Conservation (phyloP, 1,140 invertebrate species). For the Aphelinus atriplicis region DNA sequence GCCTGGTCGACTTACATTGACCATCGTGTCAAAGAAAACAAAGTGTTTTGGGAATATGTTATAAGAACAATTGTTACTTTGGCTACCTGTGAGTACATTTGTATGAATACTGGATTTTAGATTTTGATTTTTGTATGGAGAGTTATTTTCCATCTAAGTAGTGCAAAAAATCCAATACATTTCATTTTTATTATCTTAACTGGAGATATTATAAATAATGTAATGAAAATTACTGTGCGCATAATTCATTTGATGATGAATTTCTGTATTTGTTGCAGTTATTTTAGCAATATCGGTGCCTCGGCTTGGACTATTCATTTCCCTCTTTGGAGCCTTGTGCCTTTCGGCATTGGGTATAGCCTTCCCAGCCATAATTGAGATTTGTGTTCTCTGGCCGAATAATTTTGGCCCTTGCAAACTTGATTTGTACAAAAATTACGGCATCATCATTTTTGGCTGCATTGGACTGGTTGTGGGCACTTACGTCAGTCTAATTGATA, state of each 20-base stretch:
- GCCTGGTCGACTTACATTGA: conserved; percentile 82
- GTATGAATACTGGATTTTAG: too few species aligned
- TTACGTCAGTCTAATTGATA: conserved; percentile 73
- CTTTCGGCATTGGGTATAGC: conserved; percentile 83
- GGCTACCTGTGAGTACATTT: conserved; percentile 75
- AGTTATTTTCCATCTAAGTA: too few species aligned
- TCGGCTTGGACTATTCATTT: conserved; percentile 83
- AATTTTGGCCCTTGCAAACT: conserved; percentile 62
- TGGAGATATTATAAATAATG: not conserved
- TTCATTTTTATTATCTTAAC: not conserved
- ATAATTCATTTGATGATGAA: too few species aligned
- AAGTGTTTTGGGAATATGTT: conserved; percentile 71
- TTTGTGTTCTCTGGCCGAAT: conserved; percentile 70
- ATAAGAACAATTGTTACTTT: conserved; percentile 75
- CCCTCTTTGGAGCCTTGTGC: conserved; percentile 84
- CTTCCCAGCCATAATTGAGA: conserved; percentile 85
- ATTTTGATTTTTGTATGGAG: too few species aligned
- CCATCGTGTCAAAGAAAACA: conserved; percentile 66
- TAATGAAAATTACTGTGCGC: too few species aligned
- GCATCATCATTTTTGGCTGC: conserved; percentile 73
- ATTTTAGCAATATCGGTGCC: conserved; percentile 78
- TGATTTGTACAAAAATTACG: conserved; percentile 68
- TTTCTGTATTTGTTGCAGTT: conserved; percentile 68
- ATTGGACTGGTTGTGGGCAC: conserved; percentile 77
- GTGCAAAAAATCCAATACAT: not conserved